Percentiles rank a stretch among this genome's conserved stretches.
Conservation (phyloP, 2,797 vertebrate species). For the Melanotaenia boesemani region DNA sequence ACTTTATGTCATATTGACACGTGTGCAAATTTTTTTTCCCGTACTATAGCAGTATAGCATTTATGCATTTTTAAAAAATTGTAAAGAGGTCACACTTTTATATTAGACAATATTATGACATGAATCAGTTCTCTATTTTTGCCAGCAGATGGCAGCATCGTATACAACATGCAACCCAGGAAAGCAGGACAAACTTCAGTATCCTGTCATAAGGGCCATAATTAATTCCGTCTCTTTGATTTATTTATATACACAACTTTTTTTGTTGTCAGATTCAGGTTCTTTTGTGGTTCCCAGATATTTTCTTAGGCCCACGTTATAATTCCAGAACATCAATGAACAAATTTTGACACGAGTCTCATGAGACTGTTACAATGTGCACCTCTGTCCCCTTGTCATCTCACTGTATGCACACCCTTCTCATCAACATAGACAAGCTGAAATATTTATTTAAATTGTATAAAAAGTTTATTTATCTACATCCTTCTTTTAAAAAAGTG, state of each 20-base stretch:
- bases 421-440: constrained; percentile 32
- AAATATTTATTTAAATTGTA: constrained; percentile 16
- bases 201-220: constrained; percentile 51
- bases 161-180: constrained; percentile 56
- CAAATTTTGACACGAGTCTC: constrained; percentile 65
- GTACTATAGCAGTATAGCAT: no score
- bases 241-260: constrained; percentile 76
- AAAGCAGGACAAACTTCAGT: constrained; percentile 40
- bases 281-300: constrained; percentile 16
- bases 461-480: background rate
- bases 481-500: no score
- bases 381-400: constrained; percentile 46
- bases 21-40: no score
- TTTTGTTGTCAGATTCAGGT: constrained; percentile 29
- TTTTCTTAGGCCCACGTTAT: constrained; percentile 21
- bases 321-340: constrained; percentile 48
- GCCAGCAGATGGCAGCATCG: constrained; percentile 82
- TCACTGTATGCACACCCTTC: constrained; percentile 19
- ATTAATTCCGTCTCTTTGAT: constrained; percentile 70
- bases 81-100: no score
- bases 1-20: background rate
- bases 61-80: no score
- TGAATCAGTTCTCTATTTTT: constrained; percentile 5
- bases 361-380: constrained; percentile 30
- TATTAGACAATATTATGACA: background rate